Evolutionary conservation across 2,888 invertebrate species (phyloP).

Genomic region (Rhodophaea formosa): DNA sequence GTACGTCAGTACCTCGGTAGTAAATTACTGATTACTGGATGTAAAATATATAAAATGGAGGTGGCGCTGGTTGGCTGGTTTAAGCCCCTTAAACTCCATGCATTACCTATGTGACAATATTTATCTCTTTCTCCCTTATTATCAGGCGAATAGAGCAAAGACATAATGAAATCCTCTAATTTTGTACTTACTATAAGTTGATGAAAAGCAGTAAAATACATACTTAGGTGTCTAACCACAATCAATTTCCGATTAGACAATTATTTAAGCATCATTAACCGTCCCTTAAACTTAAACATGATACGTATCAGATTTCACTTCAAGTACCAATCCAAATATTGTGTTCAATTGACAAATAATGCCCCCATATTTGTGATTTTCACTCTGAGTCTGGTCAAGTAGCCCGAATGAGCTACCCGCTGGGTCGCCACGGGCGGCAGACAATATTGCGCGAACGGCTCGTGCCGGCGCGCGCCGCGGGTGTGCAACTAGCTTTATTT

Average conservation of each 20-base stretch:
- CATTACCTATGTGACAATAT: no score
- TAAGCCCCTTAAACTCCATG: no score
- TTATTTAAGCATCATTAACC: conserved; percentile 7
- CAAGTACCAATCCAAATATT: conserved; percentile 9
- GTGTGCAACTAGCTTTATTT: conserved; percentile 46
- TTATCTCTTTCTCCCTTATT: no score
- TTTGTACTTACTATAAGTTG: no score
- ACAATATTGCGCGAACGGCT: conserved; percentile 53
- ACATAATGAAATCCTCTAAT: no score
- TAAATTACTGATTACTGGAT: no score
- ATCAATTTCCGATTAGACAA: background rate
- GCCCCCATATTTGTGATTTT: conserved; percentile 31
- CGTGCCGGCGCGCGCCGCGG: conserved; percentile 42
- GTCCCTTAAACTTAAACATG: conserved; percentile 5
- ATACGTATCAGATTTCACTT: conserved; percentile 10
- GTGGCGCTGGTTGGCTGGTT: no score
- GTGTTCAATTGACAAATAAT: conserved; percentile 11
- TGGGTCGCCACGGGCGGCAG: conserved; percentile 52
- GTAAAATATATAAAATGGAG: no score
- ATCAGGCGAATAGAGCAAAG: no score
- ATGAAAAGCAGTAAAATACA: no score
- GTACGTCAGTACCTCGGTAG: no score
- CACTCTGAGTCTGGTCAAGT: conserved; percentile 36
- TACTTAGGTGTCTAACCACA: no score
- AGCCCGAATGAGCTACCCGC: conserved; percentile 38